A percentile compares a stretch with the other conserved stretches of the same genome.
phyloP scores from a whole-genome alignment of 2,888 invertebrate species.

The Hermodice carunculata region DNA sequence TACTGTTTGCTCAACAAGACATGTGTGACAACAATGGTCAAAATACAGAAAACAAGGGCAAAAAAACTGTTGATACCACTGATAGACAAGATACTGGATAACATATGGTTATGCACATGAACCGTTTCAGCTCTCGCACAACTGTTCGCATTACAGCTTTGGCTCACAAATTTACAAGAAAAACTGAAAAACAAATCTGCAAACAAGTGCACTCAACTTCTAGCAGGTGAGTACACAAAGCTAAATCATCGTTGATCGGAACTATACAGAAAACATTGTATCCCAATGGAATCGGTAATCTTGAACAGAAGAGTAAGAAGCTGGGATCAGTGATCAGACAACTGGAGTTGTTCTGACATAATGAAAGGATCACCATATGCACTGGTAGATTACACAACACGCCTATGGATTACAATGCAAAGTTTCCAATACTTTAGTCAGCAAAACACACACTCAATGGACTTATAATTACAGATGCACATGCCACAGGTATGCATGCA shows the following conservation, averaged over 20 bases:
- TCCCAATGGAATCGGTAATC: too few species aligned
- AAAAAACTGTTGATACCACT: too few species aligned
- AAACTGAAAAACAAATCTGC: neutral
- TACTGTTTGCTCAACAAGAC: neutral
- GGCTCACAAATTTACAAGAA: neutral
- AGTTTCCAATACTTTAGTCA: neutral
- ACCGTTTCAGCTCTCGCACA: too few species aligned
- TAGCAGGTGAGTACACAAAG: too few species aligned
- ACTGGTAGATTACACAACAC: neutral
- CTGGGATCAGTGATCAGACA: neutral
- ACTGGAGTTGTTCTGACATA: neutral
- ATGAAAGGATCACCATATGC: neutral
- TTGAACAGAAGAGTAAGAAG: neutral
- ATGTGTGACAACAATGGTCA: neutral
- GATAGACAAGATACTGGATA: too few species aligned
- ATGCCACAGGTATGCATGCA: neutral
- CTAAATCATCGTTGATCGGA: too few species aligned
- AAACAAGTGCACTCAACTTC: too few species aligned
- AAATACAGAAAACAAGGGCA: neutral
- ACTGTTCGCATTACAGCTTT: neutral
- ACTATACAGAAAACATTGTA: too few species aligned
- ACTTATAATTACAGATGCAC: neutral
- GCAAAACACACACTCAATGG: neutral
- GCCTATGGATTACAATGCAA: neutral
- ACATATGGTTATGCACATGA: too few species aligned